Evolutionary conservation across 2,888 invertebrate species (phyloP).

Genomic region (Phytoseiulus persimilis): DNA sequence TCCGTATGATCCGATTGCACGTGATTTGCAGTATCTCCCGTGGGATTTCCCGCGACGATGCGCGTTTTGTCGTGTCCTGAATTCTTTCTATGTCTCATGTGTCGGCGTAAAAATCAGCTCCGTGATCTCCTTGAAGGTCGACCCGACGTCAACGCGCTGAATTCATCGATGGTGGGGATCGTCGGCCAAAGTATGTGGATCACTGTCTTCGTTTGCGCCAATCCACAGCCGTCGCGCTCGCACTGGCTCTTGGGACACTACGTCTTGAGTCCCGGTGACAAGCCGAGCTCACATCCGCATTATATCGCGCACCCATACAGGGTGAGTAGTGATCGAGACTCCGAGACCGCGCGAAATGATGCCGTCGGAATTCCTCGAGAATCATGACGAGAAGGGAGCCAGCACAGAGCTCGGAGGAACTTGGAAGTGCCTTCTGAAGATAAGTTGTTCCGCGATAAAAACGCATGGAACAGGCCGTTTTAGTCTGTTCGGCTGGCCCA

Average conservation of each 20-base stretch:
- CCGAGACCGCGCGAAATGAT: neutral
- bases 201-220: constrained; percentile 67
- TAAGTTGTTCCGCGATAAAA: neutral
- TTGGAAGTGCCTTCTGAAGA: neutral
- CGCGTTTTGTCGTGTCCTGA: too few species aligned
- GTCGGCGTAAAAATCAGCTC: neutral
- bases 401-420: neutral
- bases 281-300: constrained; percentile 45
- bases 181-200: constrained; percentile 62
- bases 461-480: neutral
- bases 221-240: constrained; percentile 61
- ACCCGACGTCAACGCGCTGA: constrained; percentile 58
- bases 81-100: neutral
- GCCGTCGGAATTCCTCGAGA: too few species aligned
- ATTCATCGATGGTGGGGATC: constrained; percentile 61
- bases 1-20: neutral
- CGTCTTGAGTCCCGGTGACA: constrained; percentile 47
- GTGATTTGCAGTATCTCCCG: too few species aligned
- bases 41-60: too few species aligned
- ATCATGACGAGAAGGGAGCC: neutral
- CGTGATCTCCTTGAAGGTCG: constrained; percentile 56
- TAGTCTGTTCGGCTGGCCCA: neutral
- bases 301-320: constrained; percentile 56
- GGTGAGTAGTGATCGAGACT: constrained; percentile 49
- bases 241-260: constrained; percentile 56